These are phyloP conservation scores for Calameuta pallipes DNA, from an alignment of 2,888 invertebrate species.

Conservation along the genomic window DNA sequence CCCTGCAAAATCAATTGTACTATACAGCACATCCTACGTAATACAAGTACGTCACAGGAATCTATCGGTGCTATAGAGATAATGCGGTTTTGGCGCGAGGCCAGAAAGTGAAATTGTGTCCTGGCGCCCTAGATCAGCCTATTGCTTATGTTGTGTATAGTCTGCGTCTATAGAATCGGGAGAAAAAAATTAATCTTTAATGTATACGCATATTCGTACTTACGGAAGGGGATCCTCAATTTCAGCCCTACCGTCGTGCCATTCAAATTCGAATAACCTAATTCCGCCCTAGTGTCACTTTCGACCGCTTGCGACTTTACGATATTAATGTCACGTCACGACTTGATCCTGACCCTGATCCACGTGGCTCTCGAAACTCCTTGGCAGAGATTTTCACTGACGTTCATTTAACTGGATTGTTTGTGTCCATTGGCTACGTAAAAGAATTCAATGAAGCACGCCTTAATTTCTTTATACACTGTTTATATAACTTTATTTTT, in stretches of 20 bases:
- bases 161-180: too few relatives aligned
- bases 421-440: rapidly evolving
- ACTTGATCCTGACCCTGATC: constrained; percentile 18
- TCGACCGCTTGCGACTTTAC: not conserved
- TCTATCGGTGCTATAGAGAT: constrained; percentile 41
- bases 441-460: not conserved
- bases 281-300: not conserved
- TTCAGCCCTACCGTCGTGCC: not conserved
- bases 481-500: not conserved
- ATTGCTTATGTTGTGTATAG: not conserved
- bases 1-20: constrained; percentile 34
- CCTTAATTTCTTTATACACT: not conserved
- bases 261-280: not conserved
- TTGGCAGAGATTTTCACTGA: not conserved
- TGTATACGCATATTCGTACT: not conserved
- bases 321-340: not conserved
- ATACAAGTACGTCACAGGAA: constrained; percentile 21
- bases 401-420: not conserved
- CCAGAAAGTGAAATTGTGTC: constrained; percentile 58
- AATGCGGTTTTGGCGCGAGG: constrained; percentile 59
- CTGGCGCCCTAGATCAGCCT: constrained; percentile 40
- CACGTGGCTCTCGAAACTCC: not conserved
- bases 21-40: not conserved
- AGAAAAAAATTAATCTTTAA: constrained; percentile 5
- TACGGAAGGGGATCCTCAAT: not conserved